phyloP scores from a whole-genome alignment of 2,888 invertebrate species.

The Acronicta aceris region DNA sequence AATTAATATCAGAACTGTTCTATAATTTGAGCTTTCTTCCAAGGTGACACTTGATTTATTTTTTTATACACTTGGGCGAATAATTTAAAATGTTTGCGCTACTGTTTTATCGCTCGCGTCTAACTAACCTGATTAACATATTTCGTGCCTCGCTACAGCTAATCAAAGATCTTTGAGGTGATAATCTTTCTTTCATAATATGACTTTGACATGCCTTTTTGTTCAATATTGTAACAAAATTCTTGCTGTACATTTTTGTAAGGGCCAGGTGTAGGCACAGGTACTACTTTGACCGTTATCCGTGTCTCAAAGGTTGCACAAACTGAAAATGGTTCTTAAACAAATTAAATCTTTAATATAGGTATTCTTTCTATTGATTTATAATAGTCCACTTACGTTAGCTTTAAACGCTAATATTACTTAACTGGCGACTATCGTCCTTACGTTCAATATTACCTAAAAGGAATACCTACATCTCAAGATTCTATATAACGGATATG shows the following conservation, averaged over 20 bases:
- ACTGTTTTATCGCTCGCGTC: constrained; percentile 1
- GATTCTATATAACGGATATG: too few species aligned
- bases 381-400: too few species aligned
- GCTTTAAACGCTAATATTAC: too few species aligned
- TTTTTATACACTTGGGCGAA: not conserved
- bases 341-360: too few species aligned
- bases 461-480: not conserved
- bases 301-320: constrained; percentile 11
- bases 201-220: not conserved
- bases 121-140: not conserved
- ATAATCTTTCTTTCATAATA: not conserved
- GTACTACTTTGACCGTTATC: too few species aligned
- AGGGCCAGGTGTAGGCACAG: too few species aligned
- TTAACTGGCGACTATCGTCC: not conserved
- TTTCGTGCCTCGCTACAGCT: constrained; percentile 1
- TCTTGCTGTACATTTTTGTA: constrained; percentile 7
- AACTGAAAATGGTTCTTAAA: constrained; percentile 17
- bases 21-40: constrained; percentile 30
- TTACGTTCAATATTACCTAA: constrained; percentile 2
- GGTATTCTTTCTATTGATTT: too few species aligned
- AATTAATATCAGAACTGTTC: constrained; percentile 12
- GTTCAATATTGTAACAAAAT: not conserved
- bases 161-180: not conserved
- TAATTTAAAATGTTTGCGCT: not conserved
- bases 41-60: not conserved